Conservation (phyloP, 1,140 invertebrate species). For the Pectinophora gossypiella region DNA sequence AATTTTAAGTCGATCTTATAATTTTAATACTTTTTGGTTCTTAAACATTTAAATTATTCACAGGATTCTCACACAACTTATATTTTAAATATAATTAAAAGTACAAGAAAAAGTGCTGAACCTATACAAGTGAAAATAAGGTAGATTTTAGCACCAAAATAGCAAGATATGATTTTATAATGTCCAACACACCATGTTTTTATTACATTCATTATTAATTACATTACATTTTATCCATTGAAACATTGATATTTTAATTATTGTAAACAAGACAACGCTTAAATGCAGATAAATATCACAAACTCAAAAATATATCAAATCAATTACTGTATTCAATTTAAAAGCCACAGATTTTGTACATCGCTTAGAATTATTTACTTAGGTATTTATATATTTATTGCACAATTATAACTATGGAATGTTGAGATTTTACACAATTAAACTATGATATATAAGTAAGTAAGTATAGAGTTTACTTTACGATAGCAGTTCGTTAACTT, state of each 20-base stretch:
- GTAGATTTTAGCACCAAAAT: constrained; percentile 32
- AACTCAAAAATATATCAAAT: no score
- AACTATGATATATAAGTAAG: no score
- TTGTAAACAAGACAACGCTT: no score
- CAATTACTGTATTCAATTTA: no score
- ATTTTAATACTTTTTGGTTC: constrained; percentile 69
- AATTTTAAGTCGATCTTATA: constrained; percentile 25
- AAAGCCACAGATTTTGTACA: constrained; percentile 39
- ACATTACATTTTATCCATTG: no score
- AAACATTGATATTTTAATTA: no score
- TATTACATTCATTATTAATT: no score
- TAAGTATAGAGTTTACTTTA: no score
- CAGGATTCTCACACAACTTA: constrained; percentile 2
- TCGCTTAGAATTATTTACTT: constrained; percentile 32
- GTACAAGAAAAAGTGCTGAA: background rate
- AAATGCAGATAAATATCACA: no score
- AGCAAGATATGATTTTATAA: constrained; percentile 22
- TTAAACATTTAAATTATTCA: constrained; percentile 19
- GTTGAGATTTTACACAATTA: constrained; percentile 32
- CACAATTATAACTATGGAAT: constrained; percentile 68
- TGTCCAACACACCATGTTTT: no score
- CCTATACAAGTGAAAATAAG: constrained; percentile 1
- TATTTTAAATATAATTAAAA: background rate
- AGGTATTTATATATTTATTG: constrained; percentile 67
- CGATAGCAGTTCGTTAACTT: background rate